These are phyloP conservation scores for Thysanoteuthis rhombus DNA, from an alignment of 2,888 invertebrate species.

Conservation along the genomic window DNA sequence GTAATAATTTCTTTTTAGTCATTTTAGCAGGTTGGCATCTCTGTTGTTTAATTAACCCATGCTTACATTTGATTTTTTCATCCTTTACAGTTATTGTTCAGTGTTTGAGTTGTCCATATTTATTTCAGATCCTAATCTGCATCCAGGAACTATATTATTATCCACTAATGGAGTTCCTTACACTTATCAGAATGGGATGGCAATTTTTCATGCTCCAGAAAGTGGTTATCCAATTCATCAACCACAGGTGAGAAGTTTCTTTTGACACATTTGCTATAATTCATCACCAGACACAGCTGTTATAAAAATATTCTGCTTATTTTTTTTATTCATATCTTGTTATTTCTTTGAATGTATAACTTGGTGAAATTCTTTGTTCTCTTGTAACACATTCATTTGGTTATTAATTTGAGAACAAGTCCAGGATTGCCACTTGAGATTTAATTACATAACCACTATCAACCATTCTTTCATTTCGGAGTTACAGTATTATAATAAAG, in stretches of 20 bases:
- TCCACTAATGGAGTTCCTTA: constrained; percentile 71
- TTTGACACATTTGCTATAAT: neutral
- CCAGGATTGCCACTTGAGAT: too few relatives aligned
- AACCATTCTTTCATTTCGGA: too few relatives aligned
- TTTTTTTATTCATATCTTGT: too few relatives aligned
- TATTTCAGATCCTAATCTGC: constrained; percentile 65
- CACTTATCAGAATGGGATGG: constrained; percentile 70
- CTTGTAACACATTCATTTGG: too few relatives aligned
- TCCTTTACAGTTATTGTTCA: neutral
- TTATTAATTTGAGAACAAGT: too few relatives aligned
- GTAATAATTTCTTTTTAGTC: neutral
- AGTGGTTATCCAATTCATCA: constrained; percentile 54
- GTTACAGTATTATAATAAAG: too few relatives aligned
- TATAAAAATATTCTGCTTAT: too few relatives aligned
- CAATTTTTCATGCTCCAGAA: constrained; percentile 67
- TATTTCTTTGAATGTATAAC: too few relatives aligned
- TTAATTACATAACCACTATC: too few relatives aligned
- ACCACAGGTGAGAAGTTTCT: constrained; percentile 48
- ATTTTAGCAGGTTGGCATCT: neutral
- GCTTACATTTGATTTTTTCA: neutral
- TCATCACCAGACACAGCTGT: neutral
- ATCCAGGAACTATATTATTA: constrained; percentile 70
- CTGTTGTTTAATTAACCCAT: constrained; percentile 29
- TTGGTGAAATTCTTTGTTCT: too few relatives aligned
- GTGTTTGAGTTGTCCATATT: neutral